Conservation (phyloP, 1,140 invertebrate species). For the Aricia agestis region DNA sequence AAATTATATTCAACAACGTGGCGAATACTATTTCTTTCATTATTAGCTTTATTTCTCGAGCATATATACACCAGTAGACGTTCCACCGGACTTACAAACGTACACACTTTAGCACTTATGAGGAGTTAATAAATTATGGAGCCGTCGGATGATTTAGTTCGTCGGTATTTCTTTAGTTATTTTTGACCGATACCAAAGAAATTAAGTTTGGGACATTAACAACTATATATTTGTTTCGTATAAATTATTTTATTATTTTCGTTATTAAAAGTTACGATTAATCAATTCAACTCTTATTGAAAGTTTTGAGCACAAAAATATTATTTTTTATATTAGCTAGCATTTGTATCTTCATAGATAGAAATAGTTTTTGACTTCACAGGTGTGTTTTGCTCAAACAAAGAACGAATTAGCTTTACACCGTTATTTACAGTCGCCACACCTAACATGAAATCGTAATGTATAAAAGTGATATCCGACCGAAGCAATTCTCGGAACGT, state of each 20-base stretch:
- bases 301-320: too few relatives aligned
- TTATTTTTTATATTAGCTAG: too few relatives aligned
- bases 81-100: conserved; percentile 60
- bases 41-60: conserved; percentile 39
- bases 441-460: conserved; percentile 29
- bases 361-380: too few relatives aligned
- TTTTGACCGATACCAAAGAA: neutral
- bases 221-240: neutral
- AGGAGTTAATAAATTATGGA: conserved; percentile 74
- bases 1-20: conserved; percentile 37
- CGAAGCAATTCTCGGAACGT: conserved; percentile 13
- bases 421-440: conserved; percentile 20
- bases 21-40: conserved; percentile 33
- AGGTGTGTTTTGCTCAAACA: too few relatives aligned
- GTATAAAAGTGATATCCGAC: conserved; percentile 2
- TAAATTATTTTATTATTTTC: conserved; percentile 16
- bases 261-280: too few relatives aligned
- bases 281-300: too few relatives aligned
- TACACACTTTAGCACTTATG: conserved; percentile 75
- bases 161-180: conserved; percentile 34
- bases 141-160: conserved; percentile 45
- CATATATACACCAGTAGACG: conserved; percentile 40
- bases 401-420: too few relatives aligned
- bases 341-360: too few relatives aligned
- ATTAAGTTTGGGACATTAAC: neutral